These are phyloP conservation scores for Autographa pulchrina DNA, from an alignment of 2,888 invertebrate genomes.

Conservation along the genomic window DNA sequence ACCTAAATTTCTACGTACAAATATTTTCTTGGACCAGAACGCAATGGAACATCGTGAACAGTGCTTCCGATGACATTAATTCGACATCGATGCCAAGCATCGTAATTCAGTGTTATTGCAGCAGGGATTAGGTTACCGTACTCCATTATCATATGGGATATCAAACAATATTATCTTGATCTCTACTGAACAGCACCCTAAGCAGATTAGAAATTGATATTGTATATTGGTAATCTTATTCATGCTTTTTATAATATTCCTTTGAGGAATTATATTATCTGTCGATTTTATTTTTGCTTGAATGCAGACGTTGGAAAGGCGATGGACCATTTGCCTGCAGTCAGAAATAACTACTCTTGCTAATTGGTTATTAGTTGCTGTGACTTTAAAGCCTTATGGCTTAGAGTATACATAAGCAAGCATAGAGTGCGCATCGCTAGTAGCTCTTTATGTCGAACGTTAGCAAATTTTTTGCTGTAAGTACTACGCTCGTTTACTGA, in stretches of 20 bases:
- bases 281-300: conserved; percentile 7
- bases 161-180: conserved; percentile 25
- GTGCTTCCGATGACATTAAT: not conserved
- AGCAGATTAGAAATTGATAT: conserved; percentile 24
- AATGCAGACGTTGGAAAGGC: too few relatives aligned
- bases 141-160: conserved; percentile 18
- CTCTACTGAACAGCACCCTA: conserved; percentile 9
- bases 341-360: too few relatives aligned
- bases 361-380: too few relatives aligned
- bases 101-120: conserved; percentile 40
- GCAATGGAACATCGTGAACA: not conserved
- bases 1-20: not conserved
- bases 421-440: too few relatives aligned
- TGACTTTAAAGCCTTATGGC: too few relatives aligned
- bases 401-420: too few relatives aligned
- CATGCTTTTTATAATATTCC: not conserved
- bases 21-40: not conserved
- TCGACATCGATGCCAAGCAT: conserved; percentile 22
- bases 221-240: conserved; percentile 16
- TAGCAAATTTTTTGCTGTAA: too few relatives aligned
- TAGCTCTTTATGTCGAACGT: too few relatives aligned
- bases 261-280: conserved; percentile 8
- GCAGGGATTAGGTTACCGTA: conserved; percentile 34
- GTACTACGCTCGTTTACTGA: too few relatives aligned
- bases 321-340: too few relatives aligned